Evolutionary conservation across 1,140 invertebrate genomes (phyloP), one percentile per base, ranked within the genome.

Genomic region (Leptinotarsa defecta): DNA sequence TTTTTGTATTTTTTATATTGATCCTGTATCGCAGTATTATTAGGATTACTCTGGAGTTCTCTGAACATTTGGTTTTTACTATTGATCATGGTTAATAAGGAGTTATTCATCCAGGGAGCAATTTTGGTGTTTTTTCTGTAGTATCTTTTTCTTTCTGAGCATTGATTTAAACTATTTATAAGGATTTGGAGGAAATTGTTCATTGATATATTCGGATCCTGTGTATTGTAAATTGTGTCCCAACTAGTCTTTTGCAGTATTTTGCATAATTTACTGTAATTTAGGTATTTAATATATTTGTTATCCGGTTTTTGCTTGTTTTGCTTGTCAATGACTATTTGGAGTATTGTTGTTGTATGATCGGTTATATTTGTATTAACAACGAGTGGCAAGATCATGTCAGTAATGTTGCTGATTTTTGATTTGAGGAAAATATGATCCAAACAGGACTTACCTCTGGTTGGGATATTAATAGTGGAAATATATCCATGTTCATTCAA

Each of bases 361-460:
- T 64, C 62, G 13, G 62, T 64, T 17, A 64, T 64, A 19, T 64
- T 24, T 17, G n/a, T 64, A 19, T 64, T 64, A 17, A 64, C 62
- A 64, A 64, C 19, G 62, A 64, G 62, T 17, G 62, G 62, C 19
- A 64, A 17, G 62, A 64, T 64, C 62, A 64, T 64, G n/a, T 64
- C 62, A 17, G 19, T 13, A 19, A 64, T 64, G 19, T 64, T 64
- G 62, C 19, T 64, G 13, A 19, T 17, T 19, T 64, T 64, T 64
- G 62, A 13, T 64, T 64, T 64, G 22, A 3, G 22, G 22, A 24
- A 24, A 24, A 24, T 24, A 61, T 61, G 52, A 61, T 61, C 52
- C 13, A 61, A 19, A 19, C 52, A 61, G 13, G 52, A 61, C 52
- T 61, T 0, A 15, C 13, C 52, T 19, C 52, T 61, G 13, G 52